These are phyloP conservation scores for Operophtera brumata DNA, from an alignment of 2,888 invertebrate genomes.

Conservation along the genomic window DNA sequence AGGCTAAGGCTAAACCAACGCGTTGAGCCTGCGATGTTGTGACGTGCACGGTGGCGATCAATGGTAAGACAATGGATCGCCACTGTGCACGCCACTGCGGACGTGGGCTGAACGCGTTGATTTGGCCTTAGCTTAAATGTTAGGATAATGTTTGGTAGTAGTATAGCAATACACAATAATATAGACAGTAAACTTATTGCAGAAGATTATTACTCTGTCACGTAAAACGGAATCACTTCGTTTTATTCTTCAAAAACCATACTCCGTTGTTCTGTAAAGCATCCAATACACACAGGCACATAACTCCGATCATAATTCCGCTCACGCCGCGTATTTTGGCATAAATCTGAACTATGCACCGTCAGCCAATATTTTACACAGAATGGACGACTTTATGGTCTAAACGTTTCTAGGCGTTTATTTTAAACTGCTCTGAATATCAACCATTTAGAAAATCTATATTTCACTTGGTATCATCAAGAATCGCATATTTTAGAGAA, in stretches of 20 bases:
- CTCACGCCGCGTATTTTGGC: conserved; percentile 56
- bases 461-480: conserved; percentile 11
- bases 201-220: too few species aligned
- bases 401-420: conserved; percentile 49
- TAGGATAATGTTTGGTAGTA: too few species aligned
- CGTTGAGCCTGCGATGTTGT: too few species aligned
- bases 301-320: conserved; percentile 62
- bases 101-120: too few species aligned
- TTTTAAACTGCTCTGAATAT: conserved; percentile 43
- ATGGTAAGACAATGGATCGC: too few species aligned
- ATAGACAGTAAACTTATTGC: too few species aligned
- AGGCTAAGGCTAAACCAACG: too few species aligned
- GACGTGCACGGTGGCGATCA: too few species aligned
- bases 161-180: too few species aligned
- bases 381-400: conserved; percentile 58
- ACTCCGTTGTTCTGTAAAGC: conserved; percentile 6
- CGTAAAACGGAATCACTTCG: too few species aligned
- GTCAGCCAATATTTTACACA: conserved; percentile 58
- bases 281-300: conserved; percentile 16
- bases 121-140: too few species aligned
- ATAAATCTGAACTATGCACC: conserved; percentile 64
- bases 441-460: conserved; percentile 19
- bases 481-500: neutral
- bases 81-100: too few species aligned
- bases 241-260: neutral